Conservation (phyloP, 2,113 vertebrate species). For the Odontophorus gujanensis region DNA sequence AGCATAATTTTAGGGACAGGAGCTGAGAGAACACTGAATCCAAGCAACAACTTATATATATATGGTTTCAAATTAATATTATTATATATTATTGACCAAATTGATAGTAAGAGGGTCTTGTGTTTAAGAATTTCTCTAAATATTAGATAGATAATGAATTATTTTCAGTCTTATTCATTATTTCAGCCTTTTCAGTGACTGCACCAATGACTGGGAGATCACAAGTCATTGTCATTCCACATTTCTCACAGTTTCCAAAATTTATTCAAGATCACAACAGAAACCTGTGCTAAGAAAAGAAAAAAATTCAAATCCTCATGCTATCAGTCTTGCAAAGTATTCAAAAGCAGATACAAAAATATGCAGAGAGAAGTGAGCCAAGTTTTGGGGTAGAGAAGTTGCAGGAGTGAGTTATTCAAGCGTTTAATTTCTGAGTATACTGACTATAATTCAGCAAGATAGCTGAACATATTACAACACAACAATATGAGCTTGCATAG, state of each 20-base stretch:
- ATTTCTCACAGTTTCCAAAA: neutral
- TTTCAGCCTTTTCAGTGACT: neutral
- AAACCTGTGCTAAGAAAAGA: neutral
- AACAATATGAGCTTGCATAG: neutral
- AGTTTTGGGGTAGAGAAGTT: accelerated
- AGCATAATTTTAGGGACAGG: neutral
- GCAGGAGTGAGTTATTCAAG: neutral
- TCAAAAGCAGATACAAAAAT: slow-evolving; percentile 36
- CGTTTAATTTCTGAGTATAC: slow-evolving; percentile 30
- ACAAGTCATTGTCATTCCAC: neutral
- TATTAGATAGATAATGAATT: neutral
- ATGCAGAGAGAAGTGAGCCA: neutral
- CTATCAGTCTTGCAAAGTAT: neutral
- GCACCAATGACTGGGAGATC: neutral
- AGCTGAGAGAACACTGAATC: neutral
- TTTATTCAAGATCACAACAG: neutral
- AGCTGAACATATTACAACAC: neutral
- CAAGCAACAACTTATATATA: neutral
- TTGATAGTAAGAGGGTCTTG: neutral
- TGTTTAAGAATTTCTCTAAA: neutral
- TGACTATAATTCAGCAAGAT: slow-evolving; percentile 28
- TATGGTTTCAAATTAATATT: neutral
- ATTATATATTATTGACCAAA: neutral
- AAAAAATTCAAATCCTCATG: neutral
- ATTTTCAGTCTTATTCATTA: too few relatives aligned